Percentiles rank a stretch among this genome's conserved stretches.
Conservation (phyloP, 2,113 vertebrate genomes). For the Stegostoma tigrinum region DNA sequence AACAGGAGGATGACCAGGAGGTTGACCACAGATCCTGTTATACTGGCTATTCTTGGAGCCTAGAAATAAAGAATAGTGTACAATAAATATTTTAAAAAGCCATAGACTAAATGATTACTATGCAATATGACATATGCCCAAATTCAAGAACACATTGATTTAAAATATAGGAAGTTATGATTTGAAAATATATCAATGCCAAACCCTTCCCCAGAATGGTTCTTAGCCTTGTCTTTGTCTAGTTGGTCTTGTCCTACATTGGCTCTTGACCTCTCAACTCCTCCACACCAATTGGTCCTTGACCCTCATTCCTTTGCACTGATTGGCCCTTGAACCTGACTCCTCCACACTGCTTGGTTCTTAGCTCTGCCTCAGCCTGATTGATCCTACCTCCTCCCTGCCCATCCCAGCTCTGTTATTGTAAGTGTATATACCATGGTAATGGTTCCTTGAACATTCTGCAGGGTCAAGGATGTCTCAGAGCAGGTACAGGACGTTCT, state of each 20-base stretch:
- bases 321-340: not conserved
- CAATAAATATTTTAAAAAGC: not conserved
- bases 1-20: constrained; percentile 61
- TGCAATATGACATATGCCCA: not conserved
- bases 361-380: not conserved
- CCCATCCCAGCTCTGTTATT: not conserved
- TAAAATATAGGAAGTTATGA: not conserved
- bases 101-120: not conserved
- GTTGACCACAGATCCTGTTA: constrained; percentile 60
- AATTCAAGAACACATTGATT: not conserved
- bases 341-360: not conserved
- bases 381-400: too few relatives aligned
- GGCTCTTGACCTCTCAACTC: not conserved
- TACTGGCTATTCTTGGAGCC: constrained; percentile 58
- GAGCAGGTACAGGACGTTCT: too few relatives aligned
- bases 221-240: not conserved
- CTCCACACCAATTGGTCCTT: not conserved
- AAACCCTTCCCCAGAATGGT: not conserved
- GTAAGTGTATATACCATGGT: not conserved
- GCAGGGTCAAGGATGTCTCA: too few relatives aligned
- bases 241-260: not conserved
- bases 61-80: constrained; percentile 39
- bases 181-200: not conserved
- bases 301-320: not conserved
- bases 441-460: not conserved